Evolutionary conservation across 2,113 vertebrate species (phyloP).

Genomic region (Podarcis muralis): DNA sequence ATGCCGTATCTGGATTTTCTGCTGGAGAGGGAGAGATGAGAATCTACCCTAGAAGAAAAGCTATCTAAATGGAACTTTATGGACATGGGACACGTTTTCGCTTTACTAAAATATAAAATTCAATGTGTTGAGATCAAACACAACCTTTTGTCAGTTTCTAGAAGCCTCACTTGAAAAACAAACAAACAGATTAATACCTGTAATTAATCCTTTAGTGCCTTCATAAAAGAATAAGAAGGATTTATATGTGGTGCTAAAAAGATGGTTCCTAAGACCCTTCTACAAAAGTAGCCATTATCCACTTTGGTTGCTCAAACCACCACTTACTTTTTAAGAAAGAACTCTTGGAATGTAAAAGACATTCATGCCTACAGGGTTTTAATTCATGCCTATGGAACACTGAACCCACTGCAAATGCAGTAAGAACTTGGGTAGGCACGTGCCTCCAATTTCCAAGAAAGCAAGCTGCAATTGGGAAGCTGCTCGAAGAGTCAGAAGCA

Average conservation of each 20-base stretch:
- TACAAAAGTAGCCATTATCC: neutral
- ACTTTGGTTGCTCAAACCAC: neutral
- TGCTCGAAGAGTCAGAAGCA: neutral
- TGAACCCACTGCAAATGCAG: neutral
- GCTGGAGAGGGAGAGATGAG: neutral
- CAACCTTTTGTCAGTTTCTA: neutral
- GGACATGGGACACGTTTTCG: neutral
- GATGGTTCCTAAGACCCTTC: neutral
- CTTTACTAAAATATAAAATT: neutral
- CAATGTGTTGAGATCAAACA: neutral
- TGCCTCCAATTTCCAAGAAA: neutral
- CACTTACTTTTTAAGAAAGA: neutral
- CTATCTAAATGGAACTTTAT: neutral
- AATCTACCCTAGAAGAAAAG: neutral
- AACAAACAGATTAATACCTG: neutral
- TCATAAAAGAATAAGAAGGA: neutral
- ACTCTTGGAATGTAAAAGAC: constrained; percentile 10
- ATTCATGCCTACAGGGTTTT: neutral
- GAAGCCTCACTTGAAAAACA: neutral
- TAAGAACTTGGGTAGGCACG: neutral
- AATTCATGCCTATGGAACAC: neutral
- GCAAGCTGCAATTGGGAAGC: neutral
- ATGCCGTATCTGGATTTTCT: neutral
- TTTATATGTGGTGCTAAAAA: neutral
- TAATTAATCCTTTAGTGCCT: neutral